These are phyloP conservation scores for Apodemia zela DNA, from an alignment of 2,888 invertebrate species.

Conservation along the genomic window DNA sequence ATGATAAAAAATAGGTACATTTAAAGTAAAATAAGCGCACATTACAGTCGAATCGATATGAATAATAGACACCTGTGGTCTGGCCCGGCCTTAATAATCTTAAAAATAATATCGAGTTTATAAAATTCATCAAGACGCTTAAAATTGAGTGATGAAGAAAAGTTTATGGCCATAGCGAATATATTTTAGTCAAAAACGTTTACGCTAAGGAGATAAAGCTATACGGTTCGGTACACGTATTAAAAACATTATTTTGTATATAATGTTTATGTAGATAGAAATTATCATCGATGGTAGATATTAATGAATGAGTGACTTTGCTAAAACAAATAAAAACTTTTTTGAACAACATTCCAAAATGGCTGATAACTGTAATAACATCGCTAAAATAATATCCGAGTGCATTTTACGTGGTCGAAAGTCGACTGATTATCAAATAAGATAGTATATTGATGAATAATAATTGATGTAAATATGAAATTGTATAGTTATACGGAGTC, in stretches of 20 bases:
- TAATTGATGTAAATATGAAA: not conserved
- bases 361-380: not conserved
- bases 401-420: not conserved
- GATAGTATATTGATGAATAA: too few relatives aligned
- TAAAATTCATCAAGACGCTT: conserved; percentile 13
- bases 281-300: conserved; percentile 26
- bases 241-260: conserved; percentile 54
- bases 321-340: conserved; percentile 8
- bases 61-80: not conserved
- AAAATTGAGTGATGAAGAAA: conserved; percentile 7
- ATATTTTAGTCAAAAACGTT: conserved; percentile 20
- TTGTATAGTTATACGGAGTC: not conserved
- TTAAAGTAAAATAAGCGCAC: not conserved
- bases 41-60: not conserved
- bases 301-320: conserved; percentile 15
- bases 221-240: conserved; percentile 22
- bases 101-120: conserved; percentile 13
- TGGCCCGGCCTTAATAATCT: not conserved
- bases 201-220: conserved; percentile 11
- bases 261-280: conserved; percentile 45
- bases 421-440: not conserved
- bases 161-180: conserved; percentile 6
- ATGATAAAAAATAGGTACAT: not conserved
- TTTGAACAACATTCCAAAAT: not conserved
- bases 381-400: not conserved